Evolutionary conservation across 2,888 invertebrate genomes (phyloP).

Genomic region (Charanyca ferruginea): DNA sequence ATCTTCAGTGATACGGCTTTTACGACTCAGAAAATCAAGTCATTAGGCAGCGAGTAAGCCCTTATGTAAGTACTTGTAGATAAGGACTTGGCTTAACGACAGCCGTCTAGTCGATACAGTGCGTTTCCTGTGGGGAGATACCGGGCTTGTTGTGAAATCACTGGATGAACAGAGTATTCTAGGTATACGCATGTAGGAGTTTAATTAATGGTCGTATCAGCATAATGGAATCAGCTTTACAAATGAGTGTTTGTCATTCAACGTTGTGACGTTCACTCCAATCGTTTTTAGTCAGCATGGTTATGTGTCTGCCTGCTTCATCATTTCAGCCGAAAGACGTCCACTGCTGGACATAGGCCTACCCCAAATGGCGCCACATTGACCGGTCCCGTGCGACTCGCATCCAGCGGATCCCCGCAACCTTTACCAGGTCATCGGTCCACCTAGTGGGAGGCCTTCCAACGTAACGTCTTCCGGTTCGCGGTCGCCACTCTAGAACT

Average conservation of each 20-base stretch:
- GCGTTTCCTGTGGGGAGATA: slow-evolving; percentile 67
- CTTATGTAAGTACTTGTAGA: slow-evolving; percentile 80
- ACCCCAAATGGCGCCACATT: too few relatives aligned
- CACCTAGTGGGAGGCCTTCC: too few relatives aligned
- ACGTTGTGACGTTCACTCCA: neutral
- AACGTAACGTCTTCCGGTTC: too few relatives aligned
- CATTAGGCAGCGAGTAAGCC: slow-evolving; percentile 82
- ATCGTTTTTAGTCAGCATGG: too few relatives aligned
- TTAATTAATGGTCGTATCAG: slow-evolving; percentile 17
- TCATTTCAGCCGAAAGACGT: too few relatives aligned
- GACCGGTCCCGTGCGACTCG: too few relatives aligned
- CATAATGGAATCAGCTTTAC: too few relatives aligned
- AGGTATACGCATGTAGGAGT: neutral
- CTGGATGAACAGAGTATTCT: neutral
- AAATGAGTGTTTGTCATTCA: neutral
- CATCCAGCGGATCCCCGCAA: too few relatives aligned
- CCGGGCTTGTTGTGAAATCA: slow-evolving; percentile 29
- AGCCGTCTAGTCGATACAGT: slow-evolving; percentile 78
- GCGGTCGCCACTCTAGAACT: too few relatives aligned
- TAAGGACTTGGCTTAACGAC: slow-evolving; percentile 84
- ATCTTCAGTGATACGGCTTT: slow-evolving; percentile 66
- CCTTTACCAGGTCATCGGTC: too few relatives aligned
- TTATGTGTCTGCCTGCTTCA: too few relatives aligned
- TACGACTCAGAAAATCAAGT: slow-evolving; percentile 82
- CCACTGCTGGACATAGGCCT: too few relatives aligned